A percentile compares a stretch with the other conserved stretches of the same genome.
These are phyloP conservation scores for Acrocyrtus sp. DNA, from an alignment of 2,888 invertebrate species.

Conservation along the genomic window DNA sequence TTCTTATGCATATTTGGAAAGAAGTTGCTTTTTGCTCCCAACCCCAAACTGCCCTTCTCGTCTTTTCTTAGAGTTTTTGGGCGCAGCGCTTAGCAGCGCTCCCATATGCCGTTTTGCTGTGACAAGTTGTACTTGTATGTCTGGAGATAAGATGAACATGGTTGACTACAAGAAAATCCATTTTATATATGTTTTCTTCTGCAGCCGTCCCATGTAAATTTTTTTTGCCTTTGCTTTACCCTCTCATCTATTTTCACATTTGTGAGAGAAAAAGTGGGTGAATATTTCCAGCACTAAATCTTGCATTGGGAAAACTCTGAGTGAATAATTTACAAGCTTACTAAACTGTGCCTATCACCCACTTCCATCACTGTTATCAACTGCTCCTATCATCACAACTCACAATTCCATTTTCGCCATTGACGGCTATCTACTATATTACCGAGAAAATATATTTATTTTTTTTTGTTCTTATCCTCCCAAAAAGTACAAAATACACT, in stretches of 20 bases:
- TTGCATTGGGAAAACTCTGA: neutral
- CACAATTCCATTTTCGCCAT: no score
- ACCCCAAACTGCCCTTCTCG: neutral
- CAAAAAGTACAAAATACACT: no score
- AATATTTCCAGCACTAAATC: neutral
- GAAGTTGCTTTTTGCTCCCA: neutral
- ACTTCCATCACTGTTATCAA: neutral
- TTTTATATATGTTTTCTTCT: neutral
- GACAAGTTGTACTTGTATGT: neutral
- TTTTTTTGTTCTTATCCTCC: no score
- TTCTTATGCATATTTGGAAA: neutral
- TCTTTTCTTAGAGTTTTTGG: neutral
- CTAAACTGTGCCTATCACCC: neutral
- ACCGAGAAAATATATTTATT: no score
- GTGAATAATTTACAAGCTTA: conserved; percentile 18
- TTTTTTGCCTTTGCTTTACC: neutral
- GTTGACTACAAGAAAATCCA: neutral
- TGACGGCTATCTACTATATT: no score
- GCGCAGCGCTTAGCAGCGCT: neutral
- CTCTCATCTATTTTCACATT: no score
- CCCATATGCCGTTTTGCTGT: neutral
- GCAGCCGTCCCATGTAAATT: neutral
- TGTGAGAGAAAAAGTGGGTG: neutral
- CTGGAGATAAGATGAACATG: neutral
- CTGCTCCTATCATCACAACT: neutral